These are phyloP conservation scores for Chrysochloris asiatica DNA, from an alignment of 2,113 vertebrate genomes.

Conservation along the genomic window DNA sequence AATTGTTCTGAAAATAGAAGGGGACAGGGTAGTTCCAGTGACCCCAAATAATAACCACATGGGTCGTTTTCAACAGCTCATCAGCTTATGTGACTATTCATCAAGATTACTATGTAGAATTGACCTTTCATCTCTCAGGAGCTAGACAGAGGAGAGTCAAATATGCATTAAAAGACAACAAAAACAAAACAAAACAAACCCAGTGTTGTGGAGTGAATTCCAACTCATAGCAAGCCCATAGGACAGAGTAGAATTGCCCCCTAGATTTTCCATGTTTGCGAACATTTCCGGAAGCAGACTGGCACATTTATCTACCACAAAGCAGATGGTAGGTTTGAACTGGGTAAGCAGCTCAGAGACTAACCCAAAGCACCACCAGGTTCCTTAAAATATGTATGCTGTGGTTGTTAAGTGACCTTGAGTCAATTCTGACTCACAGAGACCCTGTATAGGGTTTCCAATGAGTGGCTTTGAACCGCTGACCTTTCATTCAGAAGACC, in stretches of 20 bases:
- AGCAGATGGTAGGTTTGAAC: background rate
- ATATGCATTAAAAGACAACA: background rate
- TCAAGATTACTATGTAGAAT: background rate
- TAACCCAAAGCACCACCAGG: no score
- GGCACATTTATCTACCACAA: background rate
- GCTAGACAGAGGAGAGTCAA: background rate
- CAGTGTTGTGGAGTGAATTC: background rate
- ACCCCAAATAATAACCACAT: background rate
- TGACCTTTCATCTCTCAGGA: background rate
- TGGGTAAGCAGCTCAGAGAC: no score
- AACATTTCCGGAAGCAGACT: background rate
- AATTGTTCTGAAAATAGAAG: background rate
- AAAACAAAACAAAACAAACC: background rate
- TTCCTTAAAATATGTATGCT: background rate
- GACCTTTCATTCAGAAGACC: no score
- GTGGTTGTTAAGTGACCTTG: no score
- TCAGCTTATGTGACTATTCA: background rate
- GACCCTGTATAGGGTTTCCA: no score
- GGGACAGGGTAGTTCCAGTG: accelerated
- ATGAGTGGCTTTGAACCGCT: no score
- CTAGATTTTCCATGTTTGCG: background rate
- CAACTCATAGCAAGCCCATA: background rate
- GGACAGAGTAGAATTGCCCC: background rate
- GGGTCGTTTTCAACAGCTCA: background rate
- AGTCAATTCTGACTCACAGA: no score